Evolutionary conservation across 2,888 invertebrate species (phyloP), one percentile per base, ranked within the genome.

Genomic region (Aphidoletes aphidimyza): DNA sequence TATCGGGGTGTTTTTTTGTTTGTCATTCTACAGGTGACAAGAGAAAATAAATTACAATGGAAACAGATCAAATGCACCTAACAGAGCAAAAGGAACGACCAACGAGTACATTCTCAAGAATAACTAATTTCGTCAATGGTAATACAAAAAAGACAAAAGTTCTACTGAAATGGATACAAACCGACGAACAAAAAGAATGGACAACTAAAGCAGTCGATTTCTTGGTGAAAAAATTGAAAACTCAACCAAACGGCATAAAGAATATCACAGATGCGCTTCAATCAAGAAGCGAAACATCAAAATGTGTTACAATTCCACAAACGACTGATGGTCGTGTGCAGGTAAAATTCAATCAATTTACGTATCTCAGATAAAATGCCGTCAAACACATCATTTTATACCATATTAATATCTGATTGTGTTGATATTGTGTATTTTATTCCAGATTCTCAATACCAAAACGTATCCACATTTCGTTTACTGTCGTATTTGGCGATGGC

Each of bases 401-500:
- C 5, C 39, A 39, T 8, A 39, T 8, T 8, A 5, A 39, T 8
- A 39, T 8, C 5, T 39, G 11, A 39, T 8, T 8, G 11, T 39
- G 6, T 39, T 39, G 39, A 11, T 54, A 54, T 6, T n/a, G n/a
- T n/a, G n/a, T n/a, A n/a, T 54, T 54, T 6, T 19, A 17, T 94
- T 85, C 91, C 97, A 17, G 99, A 93, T 97, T 98, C 84, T 98
- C 98, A 0, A 99, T 90, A 93, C 98, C 84, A 99, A 99, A 91
- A 98, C 98, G 5, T 91, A 99, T 84, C 99, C 99, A 0, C 99
- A 99, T 90, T 99, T 99, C 14, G 99, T 99, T 87, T 99, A 99
- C 90, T 99, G 99, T 89, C 93, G 99, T 85, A 99, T 99, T 9
- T 99, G 98, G 98, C 93, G 99, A 86, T 99, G 99, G 99, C 99